phyloP scores from a whole-genome alignment of 2,888 invertebrate species.

The Chalcosyrphus nemorum region DNA sequence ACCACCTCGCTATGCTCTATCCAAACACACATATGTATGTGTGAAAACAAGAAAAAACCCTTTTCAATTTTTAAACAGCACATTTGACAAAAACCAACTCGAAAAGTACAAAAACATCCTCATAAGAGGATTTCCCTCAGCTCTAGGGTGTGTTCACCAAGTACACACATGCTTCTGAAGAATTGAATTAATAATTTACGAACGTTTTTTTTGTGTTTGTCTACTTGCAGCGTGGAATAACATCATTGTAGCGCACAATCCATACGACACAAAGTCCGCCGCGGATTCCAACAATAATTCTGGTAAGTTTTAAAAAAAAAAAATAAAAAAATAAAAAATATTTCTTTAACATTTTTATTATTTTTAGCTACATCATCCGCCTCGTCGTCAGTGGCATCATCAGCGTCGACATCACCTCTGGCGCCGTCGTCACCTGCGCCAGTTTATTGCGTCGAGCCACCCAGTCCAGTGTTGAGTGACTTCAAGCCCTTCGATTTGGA shows the following conservation, averaged over 20 bases:
- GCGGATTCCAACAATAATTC: conserved; percentile 78
- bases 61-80: conserved; percentile 69
- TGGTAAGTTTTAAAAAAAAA: conserved; percentile 64
- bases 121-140: conserved; percentile 49
- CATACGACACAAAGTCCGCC: conserved; percentile 77
- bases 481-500: conserved; percentile 96
- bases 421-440: conserved; percentile 80
- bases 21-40: too few species aligned
- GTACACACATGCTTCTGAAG: background rate
- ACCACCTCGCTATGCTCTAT: background rate
- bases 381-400: conserved; percentile 76
- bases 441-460: conserved; percentile 89
- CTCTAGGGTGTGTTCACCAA: conserved; percentile 18
- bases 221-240: conserved; percentile 80
- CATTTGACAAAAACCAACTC: conserved; percentile 44
- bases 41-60: conserved; percentile 66
- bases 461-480: conserved; percentile 87
- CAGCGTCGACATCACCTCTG: conserved; percentile 74
- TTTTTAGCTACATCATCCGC: conserved; percentile 65
- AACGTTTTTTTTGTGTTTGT: background rate
- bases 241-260: conserved; percentile 81
- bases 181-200: conserved; percentile 35
- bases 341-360: too few species aligned
- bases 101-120: background rate
- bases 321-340: conserved; percentile 10